These are phyloP conservation scores for Nesoenas mayeri DNA, from an alignment of 2,113 vertebrate species.

Conservation along the genomic window DNA sequence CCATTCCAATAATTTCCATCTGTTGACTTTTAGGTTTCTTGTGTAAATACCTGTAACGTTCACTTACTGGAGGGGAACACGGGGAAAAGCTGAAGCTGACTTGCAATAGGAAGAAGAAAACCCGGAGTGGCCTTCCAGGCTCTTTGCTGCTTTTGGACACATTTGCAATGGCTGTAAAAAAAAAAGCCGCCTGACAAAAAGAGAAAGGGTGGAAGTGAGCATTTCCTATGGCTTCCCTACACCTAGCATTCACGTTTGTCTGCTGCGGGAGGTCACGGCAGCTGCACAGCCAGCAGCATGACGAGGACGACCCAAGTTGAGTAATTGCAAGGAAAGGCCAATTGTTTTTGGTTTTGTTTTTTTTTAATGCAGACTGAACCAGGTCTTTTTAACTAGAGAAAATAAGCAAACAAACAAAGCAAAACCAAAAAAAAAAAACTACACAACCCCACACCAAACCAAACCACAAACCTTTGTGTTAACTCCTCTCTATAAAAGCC, in stretches of 20 bases:
- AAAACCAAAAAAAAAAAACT: too few relatives aligned
- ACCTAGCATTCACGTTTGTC: neutral
- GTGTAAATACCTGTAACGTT: neutral
- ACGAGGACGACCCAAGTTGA: neutral
- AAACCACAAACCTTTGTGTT: neutral
- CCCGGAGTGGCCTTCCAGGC: neutral
- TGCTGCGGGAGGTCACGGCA: neutral
- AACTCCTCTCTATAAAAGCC: neutral
- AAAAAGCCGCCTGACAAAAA: neutral
- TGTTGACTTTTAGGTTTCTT: neutral
- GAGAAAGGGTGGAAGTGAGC: constrained; percentile 14
- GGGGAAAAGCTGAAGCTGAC: neutral
- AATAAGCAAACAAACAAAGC: too few relatives aligned
- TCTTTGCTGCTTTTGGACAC: neutral
- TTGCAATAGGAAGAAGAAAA: neutral
- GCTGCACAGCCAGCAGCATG: neutral
- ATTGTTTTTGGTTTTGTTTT: too few relatives aligned
- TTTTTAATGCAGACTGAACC: neutral
- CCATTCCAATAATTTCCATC: neutral
- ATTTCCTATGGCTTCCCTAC: neutral
- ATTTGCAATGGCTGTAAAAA: neutral
- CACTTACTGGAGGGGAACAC: neutral
- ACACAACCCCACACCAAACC: too few relatives aligned
- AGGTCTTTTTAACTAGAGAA: neutral
- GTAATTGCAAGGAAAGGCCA: neutral